Evolutionary conservation across 2,113 vertebrate genomes (phyloP), one percentile per base, ranked within the genome.

Genomic region (Ornithorhynchus anatinus): DNA sequence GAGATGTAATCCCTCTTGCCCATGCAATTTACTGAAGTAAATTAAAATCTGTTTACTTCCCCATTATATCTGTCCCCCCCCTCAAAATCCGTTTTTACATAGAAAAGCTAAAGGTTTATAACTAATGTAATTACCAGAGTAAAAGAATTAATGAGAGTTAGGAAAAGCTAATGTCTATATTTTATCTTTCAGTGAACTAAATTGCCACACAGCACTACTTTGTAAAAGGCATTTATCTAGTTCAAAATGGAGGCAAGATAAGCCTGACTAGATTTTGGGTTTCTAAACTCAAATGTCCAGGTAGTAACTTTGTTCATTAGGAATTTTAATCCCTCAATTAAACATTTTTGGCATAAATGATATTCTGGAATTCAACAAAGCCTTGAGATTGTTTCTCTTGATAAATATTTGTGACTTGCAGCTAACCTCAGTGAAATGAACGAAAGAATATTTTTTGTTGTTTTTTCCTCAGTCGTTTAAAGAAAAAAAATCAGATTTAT

Each of bases 391-490:
- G 9, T 35, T 80, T 48, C 15, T 50, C 67, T 65, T 36, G 69
- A n/a, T 59, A 61, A 67, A n/a, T 45, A 77, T 58, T 40, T 39
- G 7, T 72, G 66, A 42, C 75, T 79, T 33, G 71, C 68, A 76
- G 81, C 80, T 63, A 72, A 75, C 78, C 69, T 64, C 73, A 88
- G 72, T 84, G 85, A 85, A 65, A 70, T 62, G 73, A 79, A 69
- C 75, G 77, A 75, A 85, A 88, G 61, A 77, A 84, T 80, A 80
- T 67, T 67, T 69, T 77, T 84, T 59, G 75, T 77, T 79, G 84
- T 77, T 75, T 77, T 75, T n/a, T n/a, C n/a, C n/a, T n/a, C 64
- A 5, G 69, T 79, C 40, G 73, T 82, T 75, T 56, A n/a, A n/a
- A n/a, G n/a, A 79, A 52, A 80, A 44, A 35, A 77, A 70, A 79